Conservation (phyloP, 2,113 vertebrate genomes). For the Polypterus bichir region DNA sequence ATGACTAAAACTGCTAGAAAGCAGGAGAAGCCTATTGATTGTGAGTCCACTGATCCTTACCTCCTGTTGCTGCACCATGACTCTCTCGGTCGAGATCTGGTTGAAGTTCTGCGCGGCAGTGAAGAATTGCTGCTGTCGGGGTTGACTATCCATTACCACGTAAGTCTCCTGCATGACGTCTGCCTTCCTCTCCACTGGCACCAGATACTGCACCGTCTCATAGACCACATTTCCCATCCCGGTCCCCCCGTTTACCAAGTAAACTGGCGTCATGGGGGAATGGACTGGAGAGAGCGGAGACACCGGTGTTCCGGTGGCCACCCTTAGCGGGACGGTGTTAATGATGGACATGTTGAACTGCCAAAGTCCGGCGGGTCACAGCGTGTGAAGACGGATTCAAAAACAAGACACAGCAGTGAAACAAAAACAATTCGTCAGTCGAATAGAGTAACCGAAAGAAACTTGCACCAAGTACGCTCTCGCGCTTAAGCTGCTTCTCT, state of each 20-base stretch:
- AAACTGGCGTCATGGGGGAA: constrained; percentile 6
- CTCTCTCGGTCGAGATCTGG: constrained; percentile 34
- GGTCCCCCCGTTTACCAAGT: constrained; percentile 15
- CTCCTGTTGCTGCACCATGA: constrained; percentile 29
- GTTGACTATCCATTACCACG: constrained; percentile 22
- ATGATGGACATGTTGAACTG: too few species aligned
- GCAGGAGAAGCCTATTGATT: too few species aligned
- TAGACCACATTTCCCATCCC: constrained; percentile 20
- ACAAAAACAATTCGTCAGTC: too few species aligned
- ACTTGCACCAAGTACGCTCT: too few species aligned
- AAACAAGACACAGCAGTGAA: too few species aligned
- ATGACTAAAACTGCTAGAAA: too few species aligned
- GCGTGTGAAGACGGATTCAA: too few species aligned
- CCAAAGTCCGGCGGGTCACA: too few species aligned
- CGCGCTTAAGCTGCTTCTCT: too few species aligned
- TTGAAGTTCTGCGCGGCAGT: constrained; percentile 28
- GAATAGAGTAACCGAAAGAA: too few species aligned
- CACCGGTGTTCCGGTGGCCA: too few species aligned
- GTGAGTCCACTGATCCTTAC: constrained; percentile 14
- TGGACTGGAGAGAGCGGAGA: constrained; percentile 14
- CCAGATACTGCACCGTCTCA: constrained; percentile 31
- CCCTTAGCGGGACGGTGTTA: too few species aligned
- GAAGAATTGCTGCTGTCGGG: neutral
- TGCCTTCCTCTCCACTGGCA: constrained; percentile 24
- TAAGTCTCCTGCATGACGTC: constrained; percentile 15